phyloP scores from a whole-genome alignment of 2,113 vertebrate species.

The Phylloscopus trochilus region DNA sequence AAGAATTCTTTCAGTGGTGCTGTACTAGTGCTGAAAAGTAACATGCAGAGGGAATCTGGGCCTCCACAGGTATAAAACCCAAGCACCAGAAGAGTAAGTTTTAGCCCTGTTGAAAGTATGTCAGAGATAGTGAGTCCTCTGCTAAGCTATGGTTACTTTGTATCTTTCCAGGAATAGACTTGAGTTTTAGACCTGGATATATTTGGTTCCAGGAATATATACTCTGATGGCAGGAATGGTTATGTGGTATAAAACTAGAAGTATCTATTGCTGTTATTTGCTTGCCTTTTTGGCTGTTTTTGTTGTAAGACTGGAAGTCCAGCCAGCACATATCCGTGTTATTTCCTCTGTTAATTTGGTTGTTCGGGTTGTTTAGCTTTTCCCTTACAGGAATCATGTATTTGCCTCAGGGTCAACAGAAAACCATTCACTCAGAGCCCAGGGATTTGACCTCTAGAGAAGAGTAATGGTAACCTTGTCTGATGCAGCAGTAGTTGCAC shows the following conservation, averaged over 20 bases:
- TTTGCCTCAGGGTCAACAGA: not conserved
- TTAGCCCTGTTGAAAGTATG: not conserved
- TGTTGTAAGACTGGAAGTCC: not conserved
- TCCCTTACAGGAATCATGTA: not conserved
- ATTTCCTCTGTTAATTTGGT: not conserved
- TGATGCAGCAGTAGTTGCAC: not conserved
- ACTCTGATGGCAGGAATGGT: not conserved
- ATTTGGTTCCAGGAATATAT: not conserved
- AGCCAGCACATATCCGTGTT: not conserved
- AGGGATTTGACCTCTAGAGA: not conserved
- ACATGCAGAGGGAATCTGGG: not conserved
- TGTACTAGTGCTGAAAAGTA: not conserved
- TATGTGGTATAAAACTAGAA: not conserved
- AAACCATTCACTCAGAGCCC: not conserved
- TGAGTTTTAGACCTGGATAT: not conserved
- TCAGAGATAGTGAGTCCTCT: not conserved
- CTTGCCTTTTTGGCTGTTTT: not conserved
- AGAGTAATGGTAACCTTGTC: not conserved
- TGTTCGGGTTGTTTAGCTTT: conserved; percentile 8
- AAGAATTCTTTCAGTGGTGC: not conserved
- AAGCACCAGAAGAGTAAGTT: not conserved
- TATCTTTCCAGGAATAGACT: not conserved
- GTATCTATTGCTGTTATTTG: not conserved
- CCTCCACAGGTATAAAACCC: not conserved
- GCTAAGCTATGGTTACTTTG: not conserved